Conservation (phyloP, 2,113 vertebrate species). For the Siphamia tubifer region DNA sequence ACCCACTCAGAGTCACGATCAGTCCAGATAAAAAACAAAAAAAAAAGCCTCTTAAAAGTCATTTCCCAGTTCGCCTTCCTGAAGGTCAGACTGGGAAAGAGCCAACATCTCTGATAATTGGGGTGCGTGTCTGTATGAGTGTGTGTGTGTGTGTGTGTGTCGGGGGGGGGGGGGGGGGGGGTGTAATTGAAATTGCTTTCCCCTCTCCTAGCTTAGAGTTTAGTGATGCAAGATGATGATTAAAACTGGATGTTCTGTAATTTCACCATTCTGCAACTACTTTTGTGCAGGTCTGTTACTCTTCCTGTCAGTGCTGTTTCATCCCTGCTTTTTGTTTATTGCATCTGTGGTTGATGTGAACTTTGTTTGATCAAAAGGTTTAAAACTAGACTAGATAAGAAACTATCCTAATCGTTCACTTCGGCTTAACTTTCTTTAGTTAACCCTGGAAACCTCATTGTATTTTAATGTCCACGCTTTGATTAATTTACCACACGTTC, state of each 20-base stretch:
- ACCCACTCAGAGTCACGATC: slow-evolving; percentile 35
- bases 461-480: background rate
- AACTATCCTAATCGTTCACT: background rate
- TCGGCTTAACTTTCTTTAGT: background rate
- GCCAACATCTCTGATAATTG: slow-evolving; percentile 59
- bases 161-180: background rate
- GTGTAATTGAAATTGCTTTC: slow-evolving; percentile 59
- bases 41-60: slow-evolving; percentile 41
- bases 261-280: slow-evolving; percentile 17
- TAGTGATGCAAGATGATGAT: slow-evolving; percentile 41
- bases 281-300: background rate
- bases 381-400: background rate
- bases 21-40: slow-evolving; percentile 39
- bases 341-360: background rate
- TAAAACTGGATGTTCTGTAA: slow-evolving; percentile 49
- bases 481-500: background rate
- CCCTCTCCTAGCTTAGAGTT: slow-evolving; percentile 42
- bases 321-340: background rate
- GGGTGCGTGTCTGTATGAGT: slow-evolving; percentile 3
- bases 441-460: background rate
- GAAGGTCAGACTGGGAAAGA: slow-evolving; percentile 60
- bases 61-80: slow-evolving; percentile 54
- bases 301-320: background rate
- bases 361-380: background rate
- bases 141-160: slow-evolving; percentile 17